Evolutionary conservation across 2,797 vertebrate genomes (phyloP).

Genomic region (Sebastolobus altivelis): DNA sequence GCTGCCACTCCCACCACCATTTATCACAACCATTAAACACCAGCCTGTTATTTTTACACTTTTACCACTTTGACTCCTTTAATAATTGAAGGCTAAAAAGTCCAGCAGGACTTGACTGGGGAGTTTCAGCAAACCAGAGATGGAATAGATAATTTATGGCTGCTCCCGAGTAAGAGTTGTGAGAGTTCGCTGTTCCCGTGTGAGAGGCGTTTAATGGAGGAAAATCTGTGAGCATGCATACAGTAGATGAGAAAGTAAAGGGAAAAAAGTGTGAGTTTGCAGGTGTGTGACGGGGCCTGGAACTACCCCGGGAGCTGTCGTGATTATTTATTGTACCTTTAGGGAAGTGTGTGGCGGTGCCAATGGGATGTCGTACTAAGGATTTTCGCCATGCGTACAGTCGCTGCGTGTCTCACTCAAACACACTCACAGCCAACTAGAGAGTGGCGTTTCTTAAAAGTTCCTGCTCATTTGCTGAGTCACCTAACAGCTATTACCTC

Average conservation of each 20-base stretch:
- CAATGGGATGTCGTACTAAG: constrained; percentile 49
- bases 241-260: constrained; percentile 16
- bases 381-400: constrained; percentile 40
- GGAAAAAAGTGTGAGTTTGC: not conserved
- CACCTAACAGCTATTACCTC: constrained; percentile 58
- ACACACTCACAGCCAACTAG: constrained; percentile 19
- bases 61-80: constrained; percentile 58
- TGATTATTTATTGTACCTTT: constrained; percentile 60
- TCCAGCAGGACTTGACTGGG: constrained; percentile 31
- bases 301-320: constrained; percentile 26
- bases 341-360: constrained; percentile 36
- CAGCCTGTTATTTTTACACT: constrained; percentile 66
- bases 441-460: constrained; percentile 34
- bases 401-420: constrained; percentile 21
- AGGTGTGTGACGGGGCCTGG: constrained; percentile 6
- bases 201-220: constrained; percentile 30
- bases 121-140: constrained; percentile 52
- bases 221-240: constrained; percentile 25
- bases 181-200: constrained; percentile 43
- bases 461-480: constrained; percentile 70
- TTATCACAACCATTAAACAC: constrained; percentile 29
- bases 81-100: constrained; percentile 75
- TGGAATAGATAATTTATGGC: constrained; percentile 79
- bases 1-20: constrained; percentile 17
- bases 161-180: constrained; percentile 64